Evolutionary conservation across 1,140 invertebrate genomes (phyloP).

Genomic region (Drosophila parabipectinata): DNA sequence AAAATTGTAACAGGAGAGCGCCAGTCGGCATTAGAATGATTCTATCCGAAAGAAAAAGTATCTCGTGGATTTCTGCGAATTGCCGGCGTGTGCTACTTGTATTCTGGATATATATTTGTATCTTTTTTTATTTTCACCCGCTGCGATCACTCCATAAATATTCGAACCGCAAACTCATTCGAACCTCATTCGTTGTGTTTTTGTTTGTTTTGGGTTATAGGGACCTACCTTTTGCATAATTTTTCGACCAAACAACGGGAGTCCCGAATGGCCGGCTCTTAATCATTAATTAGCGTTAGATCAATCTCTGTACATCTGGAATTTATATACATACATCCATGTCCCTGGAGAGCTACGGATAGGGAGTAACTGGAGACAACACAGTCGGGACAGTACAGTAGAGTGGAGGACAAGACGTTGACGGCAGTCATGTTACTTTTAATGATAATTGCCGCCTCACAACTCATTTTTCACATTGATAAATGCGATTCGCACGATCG

Average conservation of each 20-base stretch:
- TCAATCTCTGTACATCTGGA: constrained; percentile 31
- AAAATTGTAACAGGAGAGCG: constrained; percentile 51
- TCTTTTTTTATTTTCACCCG: constrained; percentile 22
- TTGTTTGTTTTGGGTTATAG: constrained; percentile 25
- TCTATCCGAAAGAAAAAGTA: constrained; percentile 11
- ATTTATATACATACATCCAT: too few species aligned
- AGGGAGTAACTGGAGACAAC: neutral
- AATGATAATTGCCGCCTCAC: constrained; percentile 78
- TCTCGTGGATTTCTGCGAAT: constrained; percentile 60
- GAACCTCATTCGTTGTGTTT: constrained; percentile 31
- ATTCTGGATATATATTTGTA: constrained; percentile 1
- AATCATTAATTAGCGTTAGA: constrained; percentile 77
- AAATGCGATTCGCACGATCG: constrained; percentile 43
- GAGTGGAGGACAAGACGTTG: constrained; percentile 2
- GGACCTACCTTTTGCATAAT: constrained; percentile 57
- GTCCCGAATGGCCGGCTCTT: constrained; percentile 18
- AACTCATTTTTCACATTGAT: constrained; percentile 80
- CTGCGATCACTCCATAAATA: constrained; percentile 53
- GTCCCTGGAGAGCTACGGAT: constrained; percentile 13
- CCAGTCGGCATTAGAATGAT: constrained; percentile 30
- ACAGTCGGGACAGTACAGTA: neutral
- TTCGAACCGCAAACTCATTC: constrained; percentile 74
- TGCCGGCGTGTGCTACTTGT: constrained; percentile 61
- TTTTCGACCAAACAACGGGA: constrained; percentile 41
- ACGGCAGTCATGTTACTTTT: constrained; percentile 77